Evolutionary conservation across 2,888 invertebrate species (phyloP).

Genomic region (Platycnemis pennipes): DNA sequence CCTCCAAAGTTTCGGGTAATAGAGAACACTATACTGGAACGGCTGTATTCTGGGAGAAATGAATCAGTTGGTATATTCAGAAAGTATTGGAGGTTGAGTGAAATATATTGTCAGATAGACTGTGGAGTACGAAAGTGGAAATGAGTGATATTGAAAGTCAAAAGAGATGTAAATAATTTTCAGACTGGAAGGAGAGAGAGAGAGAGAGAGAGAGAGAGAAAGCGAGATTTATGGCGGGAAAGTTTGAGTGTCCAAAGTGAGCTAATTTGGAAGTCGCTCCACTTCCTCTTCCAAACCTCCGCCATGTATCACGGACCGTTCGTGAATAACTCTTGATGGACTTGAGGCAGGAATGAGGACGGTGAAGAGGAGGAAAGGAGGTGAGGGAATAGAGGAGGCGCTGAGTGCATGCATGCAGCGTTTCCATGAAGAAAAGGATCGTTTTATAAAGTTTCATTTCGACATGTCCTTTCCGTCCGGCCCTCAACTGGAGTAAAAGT

Average conservation of each 20-base stretch:
- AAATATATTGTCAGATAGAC: neutral
- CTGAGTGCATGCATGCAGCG: neutral
- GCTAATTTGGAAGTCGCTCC: conserved; percentile 59
- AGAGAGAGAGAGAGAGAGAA: neutral
- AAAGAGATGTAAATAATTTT: neutral
- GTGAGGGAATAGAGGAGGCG: neutral
- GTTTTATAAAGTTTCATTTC: conserved; percentile 13
- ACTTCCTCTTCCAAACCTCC: neutral
- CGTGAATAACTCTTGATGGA: neutral
- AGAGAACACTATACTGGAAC: no score
- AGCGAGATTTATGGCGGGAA: neutral
- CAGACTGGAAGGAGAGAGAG: neutral
- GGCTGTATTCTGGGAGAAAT: no score
- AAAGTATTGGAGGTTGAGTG: no score
- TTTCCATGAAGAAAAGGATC: neutral
- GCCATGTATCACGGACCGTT: neutral
- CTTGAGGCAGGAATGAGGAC: neutral
- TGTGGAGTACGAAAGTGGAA: neutral
- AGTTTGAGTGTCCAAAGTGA: conserved; percentile 43
- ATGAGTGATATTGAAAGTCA: neutral
- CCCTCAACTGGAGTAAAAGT: neutral
- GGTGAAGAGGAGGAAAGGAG: neutral
- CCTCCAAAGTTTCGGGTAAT: no score
- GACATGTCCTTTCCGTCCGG: neutral
- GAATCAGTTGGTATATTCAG: no score